Evolutionary conservation across 1,140 invertebrate genomes (phyloP).

Genomic region (Ooceraea biroi): DNA sequence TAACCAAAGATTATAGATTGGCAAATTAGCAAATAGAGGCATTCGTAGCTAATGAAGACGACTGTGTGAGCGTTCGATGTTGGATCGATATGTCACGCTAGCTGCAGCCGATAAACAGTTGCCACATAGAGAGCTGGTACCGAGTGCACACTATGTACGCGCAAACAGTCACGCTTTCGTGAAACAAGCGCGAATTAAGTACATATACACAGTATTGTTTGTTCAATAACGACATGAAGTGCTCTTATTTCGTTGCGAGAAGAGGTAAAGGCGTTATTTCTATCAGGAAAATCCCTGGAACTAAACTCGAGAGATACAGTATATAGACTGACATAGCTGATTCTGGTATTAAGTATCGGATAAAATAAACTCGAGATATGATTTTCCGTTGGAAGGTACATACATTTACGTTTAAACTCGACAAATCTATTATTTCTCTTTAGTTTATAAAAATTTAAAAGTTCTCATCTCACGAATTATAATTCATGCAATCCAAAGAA

Average conservation of each 20-base stretch:
- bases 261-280: background rate
- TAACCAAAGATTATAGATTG: background rate
- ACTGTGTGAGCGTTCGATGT: constrained; percentile 31
- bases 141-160: background rate
- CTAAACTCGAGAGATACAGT: constrained; percentile 1
- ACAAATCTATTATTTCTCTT: background rate
- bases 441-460: no score
- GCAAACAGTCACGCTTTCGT: constrained; percentile 47
- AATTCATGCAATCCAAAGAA: no score
- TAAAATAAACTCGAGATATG: background rate
- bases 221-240: constrained; percentile 54
- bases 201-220: constrained; percentile 57
- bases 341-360: background rate
- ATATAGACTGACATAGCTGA: background rate
- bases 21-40: background rate
- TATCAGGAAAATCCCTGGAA: constrained; percentile 4
- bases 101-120: constrained; percentile 39
- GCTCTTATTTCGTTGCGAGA: constrained; percentile 28
- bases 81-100: constrained; percentile 50
- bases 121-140: constrained; percentile 4
- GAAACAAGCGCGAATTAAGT: constrained; percentile 46
- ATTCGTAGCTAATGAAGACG: constrained; percentile 37
- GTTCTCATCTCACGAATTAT: no score
- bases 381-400: background rate
- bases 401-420: background rate